Conservation (phyloP, 2,888 invertebrate species). For the Priocnemis perturbator region DNA sequence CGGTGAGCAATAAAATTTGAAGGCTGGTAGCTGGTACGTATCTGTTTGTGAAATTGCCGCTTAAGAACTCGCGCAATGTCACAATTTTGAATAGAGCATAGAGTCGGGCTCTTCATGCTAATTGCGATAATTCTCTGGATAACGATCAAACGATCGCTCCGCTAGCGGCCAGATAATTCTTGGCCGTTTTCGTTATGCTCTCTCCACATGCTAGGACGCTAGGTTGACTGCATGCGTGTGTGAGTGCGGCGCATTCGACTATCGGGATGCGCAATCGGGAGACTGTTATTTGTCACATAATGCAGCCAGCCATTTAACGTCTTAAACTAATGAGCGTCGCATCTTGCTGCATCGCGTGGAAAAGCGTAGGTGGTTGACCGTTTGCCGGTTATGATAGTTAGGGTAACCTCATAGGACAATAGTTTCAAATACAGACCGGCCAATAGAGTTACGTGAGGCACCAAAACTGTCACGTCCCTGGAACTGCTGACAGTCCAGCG, state of each 20-base stretch:
- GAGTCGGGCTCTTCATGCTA: not conserved
- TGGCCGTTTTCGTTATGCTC: constrained; percentile 65
- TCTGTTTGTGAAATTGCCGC: no score
- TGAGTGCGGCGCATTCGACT: constrained; percentile 26
- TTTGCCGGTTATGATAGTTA: no score
- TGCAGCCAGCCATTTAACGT: not conserved
- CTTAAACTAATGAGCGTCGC: not conserved
- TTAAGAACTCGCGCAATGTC: no score
- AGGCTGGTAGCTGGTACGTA: no score
- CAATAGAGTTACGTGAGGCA: no score
- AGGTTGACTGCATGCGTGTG: constrained; percentile 16
- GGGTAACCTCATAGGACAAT: no score
- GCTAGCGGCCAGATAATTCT: constrained; percentile 33
- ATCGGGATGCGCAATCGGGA: constrained; percentile 16
- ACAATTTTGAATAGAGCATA: no score
- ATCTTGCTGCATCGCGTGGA: not conserved
- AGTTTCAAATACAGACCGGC: no score
- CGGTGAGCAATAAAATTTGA: no score
- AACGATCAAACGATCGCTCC: constrained; percentile 34
- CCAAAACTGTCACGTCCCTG: no score
- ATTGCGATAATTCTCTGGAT: constrained; percentile 31
- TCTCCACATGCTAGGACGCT: constrained; percentile 60
- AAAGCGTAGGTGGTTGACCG: no score
- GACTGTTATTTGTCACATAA: constrained; percentile 26
- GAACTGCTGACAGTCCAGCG: no score